Base-by-base conservation (phyloP, 2,797 vertebrate genomes). In the Tragopan temminckii region DNA sequence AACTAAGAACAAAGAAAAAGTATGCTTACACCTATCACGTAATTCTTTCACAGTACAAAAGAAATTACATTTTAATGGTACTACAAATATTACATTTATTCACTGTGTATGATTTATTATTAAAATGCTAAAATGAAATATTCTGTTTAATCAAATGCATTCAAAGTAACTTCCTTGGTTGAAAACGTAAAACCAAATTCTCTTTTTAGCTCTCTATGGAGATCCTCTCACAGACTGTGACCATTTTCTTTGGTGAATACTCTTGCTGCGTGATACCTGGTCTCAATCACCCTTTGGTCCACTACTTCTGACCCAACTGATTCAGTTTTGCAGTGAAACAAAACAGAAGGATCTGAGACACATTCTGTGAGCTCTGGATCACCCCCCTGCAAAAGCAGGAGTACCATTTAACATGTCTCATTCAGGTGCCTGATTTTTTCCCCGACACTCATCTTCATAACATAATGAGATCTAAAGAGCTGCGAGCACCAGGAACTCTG, bases 81-180 rank as follows among this genome's bases (percentile, higher is more conserved):
- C 89, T 95, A 96, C 90, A 96, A 95, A 97, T 93, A 95, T 95
- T 95, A 88, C 75, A 88, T 96, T 96, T 96, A 89, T 80, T 94
- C 86, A 63, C 69, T 43, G 88, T 77, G 92, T 92, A 80, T 88
- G 80, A 94, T 96, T 96, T 96, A 97, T 96, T 95, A 96, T 96
- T 96, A 92, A 96, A 96, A 89, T n/a, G 85, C 74, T 74, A 71
- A 93, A 96, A 96, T 94, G 66, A 94, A 96, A 96, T 95, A 96
- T 92, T 94, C 93, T 93, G 53, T 95, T 96, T 96, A 92, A 97
- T 93, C 85, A 90, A 91, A 90, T 6, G 19, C 31, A 94, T 88
- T 93, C 76, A 16, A 83, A 95, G 62, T 61, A 93, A 81, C n/a
- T 85, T 95, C 40, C 52, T 57, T 53, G 67, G 87, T 13, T 7